Base-by-base conservation (phyloP, 2,888 invertebrate genomes). In the Hydriomena furcata region DNA sequence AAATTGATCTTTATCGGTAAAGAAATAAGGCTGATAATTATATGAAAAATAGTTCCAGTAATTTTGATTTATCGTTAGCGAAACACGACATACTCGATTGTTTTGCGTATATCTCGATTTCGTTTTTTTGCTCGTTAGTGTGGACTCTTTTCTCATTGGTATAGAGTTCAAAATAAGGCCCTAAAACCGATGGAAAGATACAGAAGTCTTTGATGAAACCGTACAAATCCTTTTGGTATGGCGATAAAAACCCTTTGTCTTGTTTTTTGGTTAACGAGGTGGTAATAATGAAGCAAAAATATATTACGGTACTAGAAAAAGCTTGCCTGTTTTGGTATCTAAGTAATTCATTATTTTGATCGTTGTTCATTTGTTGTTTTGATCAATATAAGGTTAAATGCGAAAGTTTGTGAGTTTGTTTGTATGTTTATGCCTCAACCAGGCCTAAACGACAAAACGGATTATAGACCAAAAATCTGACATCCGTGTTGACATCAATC, bases 61-160 rank as follows among this genome's bases (percentile, higher is more conserved):
- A 43, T 36, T 30, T 50, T 66, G 61, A 64, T 60, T 64, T 65
- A 67, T 65, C 66, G 65, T 8, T 68, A 68, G 66, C 66, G 66
- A 73, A 72, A 76, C 74, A 72, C 69, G 73, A 71, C 71, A 68
- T 66, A 72, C 65, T 68, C 72, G 68, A 79, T 78, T 76, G 77
- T 78, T n/a, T 72, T 64, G 68, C 65, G 68, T 66, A 71, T 75
- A 75, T 75, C 76, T 63, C 64, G 70, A 72, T 72, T 59, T 41
- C 42, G 52, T 55, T 61, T 60, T n/a, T 50, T 55, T 37, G 17
- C 37, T 44, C 46, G 31, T 23, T 36, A 36, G 63, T 50, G 41
- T 45, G 37, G 40, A 41, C 28, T 57, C 52, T 44, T 63, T 7
- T 0, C 0, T 1, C 27, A 1, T 10, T 0, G 7, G 0, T 0